Evolutionary conservation across 2,888 invertebrate genomes (phyloP), one percentile per base, ranked within the genome.

Genomic region (Gryllus longicercus): DNA sequence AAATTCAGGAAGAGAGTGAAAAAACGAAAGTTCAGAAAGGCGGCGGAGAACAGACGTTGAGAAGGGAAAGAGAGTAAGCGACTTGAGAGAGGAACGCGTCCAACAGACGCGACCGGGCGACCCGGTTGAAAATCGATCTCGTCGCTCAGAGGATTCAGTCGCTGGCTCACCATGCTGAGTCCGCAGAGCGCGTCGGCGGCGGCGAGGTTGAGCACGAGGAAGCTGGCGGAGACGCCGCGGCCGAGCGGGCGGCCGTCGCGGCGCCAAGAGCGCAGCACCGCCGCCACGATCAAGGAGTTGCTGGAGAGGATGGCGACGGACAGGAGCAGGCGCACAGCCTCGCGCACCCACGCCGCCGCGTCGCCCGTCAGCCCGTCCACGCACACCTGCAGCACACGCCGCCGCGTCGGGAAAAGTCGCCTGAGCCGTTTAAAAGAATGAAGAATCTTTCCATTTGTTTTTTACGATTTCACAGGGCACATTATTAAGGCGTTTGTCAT

Each of bases 241-340:
- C 63, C 63, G 14, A 63, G 14, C 16, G 63, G 63, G 0, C 63
- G 63, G 23, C 25, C 25, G 38, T 63, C 50, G 18, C 49, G 51
- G 23, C 51, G 51, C n/a, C 81, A 12, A 18, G 25, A 76, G 75
- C 76, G 78, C 2, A 79, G 50, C 16, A 81, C 49, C 23, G 79
- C 81, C 50, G 74, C 38, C 16, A 79, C 76, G 25, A 81, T 79
- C 74, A 79, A 79, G 50, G 76, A 51, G 78, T 81, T 81, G 75
- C 74, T 76, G 25, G 51, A 50, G 63, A 80, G 50, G 18, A 81
- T 75, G 63, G 78, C 49, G 23, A 78, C 49, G 14, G 77, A 23
- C 50, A 81, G 50, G 50, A 76, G 11, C 50, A 51, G 23, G 75
- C 78, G 80, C 50, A 76, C 16, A 2, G 76, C 51, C 21, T 74